Evolutionary conservation across 2,888 invertebrate genomes (phyloP), one percentile per base, ranked within the genome.

Genomic region (Isoperla grammatica): DNA sequence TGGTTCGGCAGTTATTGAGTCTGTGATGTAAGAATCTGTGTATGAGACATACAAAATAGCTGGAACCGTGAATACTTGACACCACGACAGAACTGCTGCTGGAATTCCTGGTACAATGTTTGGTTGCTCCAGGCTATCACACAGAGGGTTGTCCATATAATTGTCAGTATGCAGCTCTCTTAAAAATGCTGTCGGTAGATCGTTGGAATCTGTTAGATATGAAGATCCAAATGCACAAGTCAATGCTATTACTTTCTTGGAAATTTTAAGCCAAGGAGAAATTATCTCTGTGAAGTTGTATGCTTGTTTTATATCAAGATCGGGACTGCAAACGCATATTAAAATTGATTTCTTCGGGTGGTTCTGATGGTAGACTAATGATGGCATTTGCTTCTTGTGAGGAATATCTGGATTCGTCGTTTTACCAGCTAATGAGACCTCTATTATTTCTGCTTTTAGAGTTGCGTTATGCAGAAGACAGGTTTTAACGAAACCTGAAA

Each of bases 1-100:
- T n/a, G 59, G 63, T 42, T 60, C 20, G 12, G 62, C 60, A n/a
- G 55, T 57, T 13, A 57, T 40, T n/a, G 63, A 63, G 17, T 63
- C 63, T 15, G 56, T 23, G 37, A 42, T 39, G 17, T 53, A 53
- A 23, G 20, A 45, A 17, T 60, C 57, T 45, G 61, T 45, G 50
- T 60, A 63, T 12, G 57, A 57, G 4, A 62, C 15, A 23, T 57
- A 61, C 17, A 57, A 17, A 17, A 55, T 23, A 39, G 60, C 61
- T 12, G 61, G 59, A 19, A 61, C 37, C 12, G 61, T 55, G 50
- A 40, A 55, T 17, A 57, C 57, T 29, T 63, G 57, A 43, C 63
- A 63, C 57, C 60, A 63, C 1, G 61, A 49, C 37, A 61, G 35
- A 15, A 60, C 56, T 60, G 48, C 40, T 40, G 59, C 59, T 42